Conservation (phyloP, 2,888 invertebrate genomes). For the Amblyteles armatorius region DNA sequence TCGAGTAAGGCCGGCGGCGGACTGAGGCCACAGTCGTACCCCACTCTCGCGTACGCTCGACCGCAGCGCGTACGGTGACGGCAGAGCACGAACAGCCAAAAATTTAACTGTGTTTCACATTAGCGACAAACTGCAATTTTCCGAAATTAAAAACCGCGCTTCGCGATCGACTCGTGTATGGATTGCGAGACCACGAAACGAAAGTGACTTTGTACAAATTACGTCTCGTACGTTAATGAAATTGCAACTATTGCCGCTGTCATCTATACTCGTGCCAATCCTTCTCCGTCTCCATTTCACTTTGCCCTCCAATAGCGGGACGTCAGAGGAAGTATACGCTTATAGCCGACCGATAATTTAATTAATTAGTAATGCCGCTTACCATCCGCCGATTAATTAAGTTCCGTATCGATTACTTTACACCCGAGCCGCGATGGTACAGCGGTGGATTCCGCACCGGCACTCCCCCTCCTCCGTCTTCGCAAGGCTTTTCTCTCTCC, state of each 20-base stretch:
- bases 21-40: too few species aligned
- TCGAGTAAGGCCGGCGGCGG: too few species aligned
- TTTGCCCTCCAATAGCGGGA: not conserved
- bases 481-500: slow-evolving; percentile 16
- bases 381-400: slow-evolving; percentile 50
- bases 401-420: slow-evolving; percentile 52
- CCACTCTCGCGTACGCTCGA: too few species aligned
- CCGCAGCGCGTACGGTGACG: too few species aligned
- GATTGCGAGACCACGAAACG: too few species aligned
- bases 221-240: too few species aligned
- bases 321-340: not conserved
- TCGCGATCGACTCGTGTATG: too few species aligned
- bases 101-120: too few species aligned
- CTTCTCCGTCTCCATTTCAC: not conserved
- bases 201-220: too few species aligned
- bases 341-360: slow-evolving; percentile 47
- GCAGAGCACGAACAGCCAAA: too few species aligned
- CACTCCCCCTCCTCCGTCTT: not conserved
- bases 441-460: not conserved
- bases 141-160: too few species aligned
- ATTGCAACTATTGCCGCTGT: not conserved
- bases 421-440: not conserved
- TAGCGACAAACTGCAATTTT: too few species aligned
- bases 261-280: not conserved
- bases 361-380: slow-evolving; percentile 47